A percentile compares a stretch with the other conserved stretches of the same genome.
Evolutionary conservation across 2,797 vertebrate genomes (phyloP).

Genomic region (Hyperoplus lanceolatus): DNA sequence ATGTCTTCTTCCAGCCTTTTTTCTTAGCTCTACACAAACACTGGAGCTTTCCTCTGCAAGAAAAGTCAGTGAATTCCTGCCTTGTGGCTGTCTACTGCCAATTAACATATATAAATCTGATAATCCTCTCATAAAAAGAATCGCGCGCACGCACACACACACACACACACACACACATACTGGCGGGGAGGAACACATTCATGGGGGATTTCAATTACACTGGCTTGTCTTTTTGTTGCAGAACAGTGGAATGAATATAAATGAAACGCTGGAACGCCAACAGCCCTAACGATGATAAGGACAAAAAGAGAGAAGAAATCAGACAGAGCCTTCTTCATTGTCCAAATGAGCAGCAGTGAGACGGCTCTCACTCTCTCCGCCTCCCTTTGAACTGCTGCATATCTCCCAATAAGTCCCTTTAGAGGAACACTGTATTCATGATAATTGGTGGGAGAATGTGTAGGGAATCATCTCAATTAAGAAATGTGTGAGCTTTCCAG

Average conservation of each 20-base stretch:
- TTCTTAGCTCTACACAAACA: not conserved
- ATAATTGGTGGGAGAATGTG: constrained; percentile 60
- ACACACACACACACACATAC: too few relatives aligned
- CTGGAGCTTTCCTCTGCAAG: not conserved
- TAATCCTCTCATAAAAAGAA: constrained; percentile 41
- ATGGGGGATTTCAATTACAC: constrained; percentile 15
- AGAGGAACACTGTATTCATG: constrained; percentile 28
- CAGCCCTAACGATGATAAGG: constrained; percentile 44
- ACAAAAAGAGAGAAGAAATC: constrained; percentile 30
- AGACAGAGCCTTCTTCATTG: constrained; percentile 68
- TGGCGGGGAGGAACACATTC: constrained; percentile 9
- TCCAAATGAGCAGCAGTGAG: constrained; percentile 65
- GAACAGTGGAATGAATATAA: constrained; percentile 37
- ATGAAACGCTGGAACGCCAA: constrained; percentile 40
- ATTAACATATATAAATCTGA: constrained; percentile 43
- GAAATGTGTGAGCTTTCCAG: constrained; percentile 37
- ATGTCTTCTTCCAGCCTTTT: not conserved
- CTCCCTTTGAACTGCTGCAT: constrained; percentile 48
- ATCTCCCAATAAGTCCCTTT: constrained; percentile 46
- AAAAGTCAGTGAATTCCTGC: not conserved
- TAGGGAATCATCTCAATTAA: constrained; percentile 57
- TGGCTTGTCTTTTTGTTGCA: constrained; percentile 11
- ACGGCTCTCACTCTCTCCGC: constrained; percentile 38
- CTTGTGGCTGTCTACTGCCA: not conserved
- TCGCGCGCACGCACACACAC: not conserved